Base-by-base conservation (phyloP, 2,797 vertebrate species). In the Apogon hyalosoma region DNA sequence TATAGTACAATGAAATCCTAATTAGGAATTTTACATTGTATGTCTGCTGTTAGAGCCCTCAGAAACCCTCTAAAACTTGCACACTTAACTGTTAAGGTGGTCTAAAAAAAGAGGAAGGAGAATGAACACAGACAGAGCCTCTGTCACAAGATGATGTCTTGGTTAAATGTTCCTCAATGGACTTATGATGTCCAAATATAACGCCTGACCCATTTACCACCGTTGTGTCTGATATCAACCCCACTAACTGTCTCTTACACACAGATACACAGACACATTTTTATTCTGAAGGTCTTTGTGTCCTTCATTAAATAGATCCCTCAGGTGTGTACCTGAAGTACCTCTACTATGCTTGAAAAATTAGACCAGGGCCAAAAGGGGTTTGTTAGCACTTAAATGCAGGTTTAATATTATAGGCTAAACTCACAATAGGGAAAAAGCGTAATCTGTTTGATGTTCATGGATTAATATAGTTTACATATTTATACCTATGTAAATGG, bases 131-230 rank as follows among this genome's bases (percentile, higher is more conserved):
- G 21, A 24, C 21, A 15, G 24, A 48, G 16, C 42, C 48, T 63
- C 52, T 49, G 54, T 70, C 73, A 57, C 1, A 6, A 59, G 48
- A 47, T 47, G 11, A 48, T 18, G 54, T 13, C 47, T 80, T 69
- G 59, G 77, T 66, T 38, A 62, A 77, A 48, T 62, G 63, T 73
- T 53, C 77, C 77, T 81, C 87, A 63, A 36, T 33, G 81, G 84
- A 77, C 69, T 59, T 67, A 54, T 21, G 21, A 52, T 7, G 82
- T 70, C 83, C 84, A 87, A 90, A 90, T 88, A 86, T 91, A 88
- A 82, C 72, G 76, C 33, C 57, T 83, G 88, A 88, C 87, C 90
- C 81, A 91, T 70, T 90, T 90, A 60, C 55, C 47, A 2, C 48
- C 41, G 40, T 7, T 49, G 54, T 66, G 48, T 75, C 60, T 50